phyloP scores from a whole-genome alignment of 2,113 vertebrate species.

The Mus pahari region DNA sequence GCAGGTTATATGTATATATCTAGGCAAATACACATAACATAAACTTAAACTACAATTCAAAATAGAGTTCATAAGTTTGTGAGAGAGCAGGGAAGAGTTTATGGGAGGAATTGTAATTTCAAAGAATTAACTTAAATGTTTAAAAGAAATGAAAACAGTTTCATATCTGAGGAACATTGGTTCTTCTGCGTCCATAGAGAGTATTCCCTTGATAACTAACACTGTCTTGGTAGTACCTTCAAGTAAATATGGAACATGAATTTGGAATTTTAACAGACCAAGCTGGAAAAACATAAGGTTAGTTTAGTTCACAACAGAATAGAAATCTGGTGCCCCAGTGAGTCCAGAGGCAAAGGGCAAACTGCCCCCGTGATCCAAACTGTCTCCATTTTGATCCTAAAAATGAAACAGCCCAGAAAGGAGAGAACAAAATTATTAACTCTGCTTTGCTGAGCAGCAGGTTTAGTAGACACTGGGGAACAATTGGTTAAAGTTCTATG shows the following conservation, averaged over 20 bases:
- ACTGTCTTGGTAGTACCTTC: constrained; percentile 14
- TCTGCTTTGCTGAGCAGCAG: constrained; percentile 51
- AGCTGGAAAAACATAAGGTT: constrained; percentile 43
- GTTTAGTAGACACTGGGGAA: constrained; percentile 1
- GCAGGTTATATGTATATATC: neutral
- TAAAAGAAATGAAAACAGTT: neutral
- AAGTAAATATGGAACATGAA: constrained; percentile 52
- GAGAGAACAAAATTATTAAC: constrained; percentile 4
- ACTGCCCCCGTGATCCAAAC: neutral
- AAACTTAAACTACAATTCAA: neutral
- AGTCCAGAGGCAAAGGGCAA: neutral
- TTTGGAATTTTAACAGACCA: constrained; percentile 44
- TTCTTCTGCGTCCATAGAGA: neutral
- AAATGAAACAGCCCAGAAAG: neutral
- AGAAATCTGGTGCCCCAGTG: neutral
- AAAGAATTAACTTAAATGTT: neutral
- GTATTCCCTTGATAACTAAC: constrained; percentile 28
- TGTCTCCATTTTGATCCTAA: neutral
- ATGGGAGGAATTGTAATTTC: neutral
- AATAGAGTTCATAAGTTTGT: no score
- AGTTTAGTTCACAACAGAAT: constrained; percentile 24
- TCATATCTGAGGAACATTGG: constrained; percentile 39
- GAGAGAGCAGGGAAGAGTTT: neutral
- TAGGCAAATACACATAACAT: neutral
- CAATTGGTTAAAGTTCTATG: constrained; percentile 46